Evolutionary conservation across 92 coral and sea anemone species (phyloP), one percentile per base, ranked within the genome.

Genomic region (Bergia sp.): DNA sequence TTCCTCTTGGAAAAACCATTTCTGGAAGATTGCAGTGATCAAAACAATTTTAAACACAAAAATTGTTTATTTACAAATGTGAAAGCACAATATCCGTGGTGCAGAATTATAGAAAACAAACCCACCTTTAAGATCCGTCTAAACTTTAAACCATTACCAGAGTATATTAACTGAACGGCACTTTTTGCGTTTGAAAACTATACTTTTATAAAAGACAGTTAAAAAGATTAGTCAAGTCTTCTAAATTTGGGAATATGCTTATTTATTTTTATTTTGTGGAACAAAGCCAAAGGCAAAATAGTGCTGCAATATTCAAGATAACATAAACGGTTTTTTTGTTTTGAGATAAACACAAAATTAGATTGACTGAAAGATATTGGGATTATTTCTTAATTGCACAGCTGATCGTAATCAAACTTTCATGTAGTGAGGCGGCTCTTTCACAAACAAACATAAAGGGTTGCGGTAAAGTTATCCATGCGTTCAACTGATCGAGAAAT

Each of bases 321-420:
- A 79, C 5, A 45, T 45, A 79, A 79, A 79, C 49, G 47, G 38
- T 13, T 79, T 79, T 29, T 49, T 53, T 79, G 20, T 23, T 77
- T 79, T 79, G 64, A 44, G 23, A 79, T 79, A 21, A 79, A 79
- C 43, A 79, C 65, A 79, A 49, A 79, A 79, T 79, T 45, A 45
- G 16, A 79, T 79, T 37, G 65, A 29, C 66, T 29, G 82, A 7
- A 16, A 73, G 77, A 73, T 73, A 36, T 73, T 73, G 37, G 6
- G 82, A 79, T 21, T 39, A 73, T 76, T 76, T 76, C 47, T 16
- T 76, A 76, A 76, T 76, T 76, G 36, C 80, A 42, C n/a, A 21
- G 53, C 47, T 38, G 80, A n/a, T 76, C 11, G 29, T 76, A 76
- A 16, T 37, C 69, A 61, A 61, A 10, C 65, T 57, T 45, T 16